Base-by-base conservation (phyloP, 2,797 vertebrate genomes). In the Hypotaenidia philippensis region DNA sequence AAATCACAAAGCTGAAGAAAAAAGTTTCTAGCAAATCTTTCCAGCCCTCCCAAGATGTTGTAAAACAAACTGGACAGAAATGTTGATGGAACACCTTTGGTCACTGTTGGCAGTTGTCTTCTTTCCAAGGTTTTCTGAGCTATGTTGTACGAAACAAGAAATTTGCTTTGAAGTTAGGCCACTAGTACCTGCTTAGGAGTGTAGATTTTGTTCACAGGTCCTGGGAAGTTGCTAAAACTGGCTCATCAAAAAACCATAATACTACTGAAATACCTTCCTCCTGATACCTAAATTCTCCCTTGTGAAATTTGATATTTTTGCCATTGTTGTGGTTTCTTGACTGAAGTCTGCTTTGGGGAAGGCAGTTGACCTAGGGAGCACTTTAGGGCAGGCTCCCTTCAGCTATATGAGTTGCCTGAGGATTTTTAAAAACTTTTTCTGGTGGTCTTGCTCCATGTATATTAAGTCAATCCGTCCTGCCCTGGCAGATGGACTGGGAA, bases 41-140 rank as follows among this genome's bases (percentile, higher is more conserved):
- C 65, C 49, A 64, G 71, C 32, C 36, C 27, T 83, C 76, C 40
- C 82, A 87, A 74, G 38, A 40, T 60, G 55, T 50, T 76, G 32
- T 68, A 88, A 70, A 95, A 60, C 68, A 83, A 92, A 65, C 52
- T 82, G 29, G 71, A 77, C 44, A 63, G 26, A 87, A 87, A 52
- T 6, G 11, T 55, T 86, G 72, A 86, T 71, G 92, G 92, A 83
- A 59, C 52, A 38, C 7, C 8, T 50, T 72, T 90, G 38, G 47
- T 57, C 27, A 13, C 47, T 93, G 38, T 77, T 89, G 64, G 41
- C 52, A n/a, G 14, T 53, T 85, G 45, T 69, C 10, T 59, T 89
- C 41, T 47, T 57, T 27, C 4, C 40, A 65, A 66, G 66, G 13
- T 5, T 47, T 90, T 87, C 71, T 9, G 11, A 56, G 52, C 31